Percentiles rank a stretch among this genome's conserved stretches.
phyloP scores from a whole-genome alignment of 1,140 invertebrate genomes.

The Leptopilina clavipes region DNA sequence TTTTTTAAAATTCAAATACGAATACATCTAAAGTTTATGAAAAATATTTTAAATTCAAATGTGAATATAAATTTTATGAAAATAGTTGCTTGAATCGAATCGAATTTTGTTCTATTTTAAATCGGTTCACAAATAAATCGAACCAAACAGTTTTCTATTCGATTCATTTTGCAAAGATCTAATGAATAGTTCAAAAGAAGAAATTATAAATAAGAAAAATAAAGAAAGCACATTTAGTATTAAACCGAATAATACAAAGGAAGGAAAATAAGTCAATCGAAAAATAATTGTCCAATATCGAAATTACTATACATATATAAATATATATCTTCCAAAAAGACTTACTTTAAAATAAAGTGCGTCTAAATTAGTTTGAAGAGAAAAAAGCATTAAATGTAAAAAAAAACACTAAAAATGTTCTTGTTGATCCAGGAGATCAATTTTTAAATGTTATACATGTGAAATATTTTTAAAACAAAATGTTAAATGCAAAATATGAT shows the following conservation, averaged over 20 bases:
- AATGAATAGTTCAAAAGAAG: no score
- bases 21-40: no score
- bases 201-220: neutral
- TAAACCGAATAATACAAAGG: neutral
- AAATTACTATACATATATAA: neutral
- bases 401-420: neutral
- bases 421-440: neutral
- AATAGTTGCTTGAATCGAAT: no score
- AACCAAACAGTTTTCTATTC: no score
- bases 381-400: neutral
- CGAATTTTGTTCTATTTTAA: no score
- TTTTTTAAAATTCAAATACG: no score
- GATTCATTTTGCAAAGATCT: no score
- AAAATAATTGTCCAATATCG: neutral
- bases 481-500: neutral
- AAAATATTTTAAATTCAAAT: no score
- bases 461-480: no score
- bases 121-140: no score
- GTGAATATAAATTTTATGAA: no score
- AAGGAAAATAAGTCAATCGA: neutral
- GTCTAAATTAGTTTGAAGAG: neutral
- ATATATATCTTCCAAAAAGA: constrained; percentile 9
- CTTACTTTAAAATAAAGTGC: neutral
- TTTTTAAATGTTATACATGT: no score
- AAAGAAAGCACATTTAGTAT: neutral